These are phyloP conservation scores for Cryptophagus acutangulus DNA, from an alignment of 2,888 invertebrate genomes.

Conservation along the genomic window DNA sequence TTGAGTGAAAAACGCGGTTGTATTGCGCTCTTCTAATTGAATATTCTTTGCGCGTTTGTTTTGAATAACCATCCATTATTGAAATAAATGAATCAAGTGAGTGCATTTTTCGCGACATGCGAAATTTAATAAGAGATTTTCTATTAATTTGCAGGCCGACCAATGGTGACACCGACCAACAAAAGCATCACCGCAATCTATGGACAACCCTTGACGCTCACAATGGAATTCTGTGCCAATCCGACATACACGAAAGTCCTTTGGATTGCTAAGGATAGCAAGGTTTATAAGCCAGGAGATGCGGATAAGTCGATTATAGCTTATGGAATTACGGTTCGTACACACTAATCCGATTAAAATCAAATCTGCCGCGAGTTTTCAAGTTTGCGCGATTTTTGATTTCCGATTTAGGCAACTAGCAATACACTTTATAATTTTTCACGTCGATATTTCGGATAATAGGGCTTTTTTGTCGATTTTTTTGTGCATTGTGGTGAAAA, in stretches of 20 bases:
- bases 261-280: conserved; percentile 58
- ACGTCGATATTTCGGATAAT: conserved; percentile 2
- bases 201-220: conserved; percentile 63
- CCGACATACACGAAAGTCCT: conserved; percentile 60
- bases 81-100: no score
- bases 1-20: conserved; percentile 23
- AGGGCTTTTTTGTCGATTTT: not conserved
- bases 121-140: no score
- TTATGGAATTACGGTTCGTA: conserved; percentile 53
- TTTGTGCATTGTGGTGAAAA: not conserved
- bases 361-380: not conserved
- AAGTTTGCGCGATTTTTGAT: not conserved
- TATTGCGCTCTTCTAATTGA: conserved; percentile 25
- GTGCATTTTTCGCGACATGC: no score
- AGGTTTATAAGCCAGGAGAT: conserved; percentile 53
- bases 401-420: not conserved
- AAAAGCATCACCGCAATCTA: conserved; percentile 64
- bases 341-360: no score
- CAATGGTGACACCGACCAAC: conserved; percentile 61
- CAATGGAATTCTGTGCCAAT: conserved; percentile 73
- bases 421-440: conserved; percentile 1
- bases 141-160: conserved; percentile 53
- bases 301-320: conserved; percentile 50
- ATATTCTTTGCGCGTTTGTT: conserved; percentile 28
- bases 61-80: conserved; percentile 17